Percentiles rank a stretch among this genome's conserved stretches.
These are phyloP conservation scores for Meganola albula DNA, from an alignment of 2,888 invertebrate species.

Conservation along the genomic window DNA sequence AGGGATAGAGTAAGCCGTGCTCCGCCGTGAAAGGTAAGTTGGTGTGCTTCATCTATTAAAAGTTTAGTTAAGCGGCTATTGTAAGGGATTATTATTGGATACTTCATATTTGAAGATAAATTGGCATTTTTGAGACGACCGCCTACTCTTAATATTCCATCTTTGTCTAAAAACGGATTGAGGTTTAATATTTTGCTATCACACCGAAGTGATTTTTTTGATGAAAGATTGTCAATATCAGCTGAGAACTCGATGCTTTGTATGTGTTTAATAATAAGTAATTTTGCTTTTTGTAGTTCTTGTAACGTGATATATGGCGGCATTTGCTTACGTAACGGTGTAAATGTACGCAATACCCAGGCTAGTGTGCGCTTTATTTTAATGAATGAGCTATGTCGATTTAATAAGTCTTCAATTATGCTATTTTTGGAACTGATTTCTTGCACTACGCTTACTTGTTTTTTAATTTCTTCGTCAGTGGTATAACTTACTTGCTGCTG, in stretches of 20 bases:
- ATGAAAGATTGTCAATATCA: conserved; percentile 6
- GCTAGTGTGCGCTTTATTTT: conserved; percentile 5
- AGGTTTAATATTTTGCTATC: conserved; percentile 5
- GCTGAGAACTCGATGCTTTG: conserved; percentile 3
- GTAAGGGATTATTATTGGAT: conserved; percentile 4
- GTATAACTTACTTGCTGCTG: background rate
- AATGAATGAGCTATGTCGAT: conserved; percentile 10
- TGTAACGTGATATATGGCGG: conserved; percentile 10
- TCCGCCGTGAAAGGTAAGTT: conserved; percentile 10
- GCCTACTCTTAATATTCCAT: conserved; percentile 9
- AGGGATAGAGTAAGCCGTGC: conserved; percentile 6
- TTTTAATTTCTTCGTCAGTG: background rate
- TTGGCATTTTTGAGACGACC: conserved; percentile 2
- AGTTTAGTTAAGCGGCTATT: conserved; percentile 1
- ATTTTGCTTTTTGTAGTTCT: conserved; percentile 7
- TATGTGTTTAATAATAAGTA: conserved; percentile 4
- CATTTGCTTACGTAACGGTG: background rate
- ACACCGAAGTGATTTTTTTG: conserved; percentile 1
- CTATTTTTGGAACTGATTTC: background rate
- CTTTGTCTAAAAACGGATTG: conserved; percentile 7
- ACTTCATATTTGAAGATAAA: background rate
- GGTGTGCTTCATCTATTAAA: conserved; percentile 8
- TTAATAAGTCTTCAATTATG: conserved; percentile 4
- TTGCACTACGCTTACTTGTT: background rate
- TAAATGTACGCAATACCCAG: conserved; percentile 6